Evolutionary conservation across 2,797 vertebrate species (phyloP), one percentile per base, ranked within the genome.

Genomic region (Peromyscus nudipes): DNA sequence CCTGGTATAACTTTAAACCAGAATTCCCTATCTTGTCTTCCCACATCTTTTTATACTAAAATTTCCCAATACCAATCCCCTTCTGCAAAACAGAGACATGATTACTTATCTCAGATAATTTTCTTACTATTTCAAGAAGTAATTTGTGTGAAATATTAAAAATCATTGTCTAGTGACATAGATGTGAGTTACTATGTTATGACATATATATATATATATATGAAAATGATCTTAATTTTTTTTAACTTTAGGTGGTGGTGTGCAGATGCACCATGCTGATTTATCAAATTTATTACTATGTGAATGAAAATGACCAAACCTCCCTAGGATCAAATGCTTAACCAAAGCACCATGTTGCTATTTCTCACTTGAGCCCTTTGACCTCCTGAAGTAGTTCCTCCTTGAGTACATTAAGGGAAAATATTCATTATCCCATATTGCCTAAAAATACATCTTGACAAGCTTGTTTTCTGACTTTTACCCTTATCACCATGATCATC

Each of bases 381-480:
- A 73, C 65, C 65, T 37, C 40, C n/a, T 57, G 46, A 40, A 94
- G 37, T 37, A 80, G 9, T 21, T 91, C 46, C 86, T 69, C 17
- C 46, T 84, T 16, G 27, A 11, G 14, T 43, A 92, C 23, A 71
- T 91, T 91, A 76, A 94, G 55, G 34, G 40, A 94, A 97, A 96
- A 97, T 87, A 77, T 81, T 84, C 40, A 77, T 92, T 77, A 84
- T 94, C 71, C 95, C 86, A 96, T 65, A 94, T 79, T 87, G 80
- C 60, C 80, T 60, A 19, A 57, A 97, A 96, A 97, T 94, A 89
- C 40, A 94, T 95, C 91, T 94, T 65, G 19, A 84, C 83, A 37
- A 93, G 83, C 94, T 80, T 96, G 37, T 90, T 96, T 94, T 94
- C 89, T 94, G 92, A 98, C 94, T 98, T 97, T 97, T 92, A 95